Conservation (phyloP, 1,140 invertebrate species). For the Holcopasites calliopsidis region DNA sequence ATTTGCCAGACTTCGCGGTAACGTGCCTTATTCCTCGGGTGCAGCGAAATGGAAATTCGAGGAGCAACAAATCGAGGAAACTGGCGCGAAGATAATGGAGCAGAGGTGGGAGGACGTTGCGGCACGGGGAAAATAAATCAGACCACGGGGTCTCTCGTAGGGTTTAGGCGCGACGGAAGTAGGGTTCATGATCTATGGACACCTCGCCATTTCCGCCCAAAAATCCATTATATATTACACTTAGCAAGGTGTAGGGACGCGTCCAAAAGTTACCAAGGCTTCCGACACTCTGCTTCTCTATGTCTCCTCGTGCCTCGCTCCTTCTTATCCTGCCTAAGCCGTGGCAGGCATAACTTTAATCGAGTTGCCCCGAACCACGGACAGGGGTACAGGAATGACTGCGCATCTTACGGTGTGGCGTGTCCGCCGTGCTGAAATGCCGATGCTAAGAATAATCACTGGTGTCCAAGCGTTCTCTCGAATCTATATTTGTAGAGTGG, state of each 20-base stretch:
- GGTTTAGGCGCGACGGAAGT: conserved; percentile 72
- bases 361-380: conserved; percentile 61
- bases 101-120: conserved; percentile 55
- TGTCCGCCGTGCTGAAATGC: too few relatives aligned
- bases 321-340: conserved; percentile 38
- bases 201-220: conserved; percentile 72
- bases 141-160: conserved; percentile 59
- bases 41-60: conserved; percentile 60
- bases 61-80: conserved; percentile 65
- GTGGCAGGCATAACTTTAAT: conserved; percentile 68
- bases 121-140: conserved; percentile 74
- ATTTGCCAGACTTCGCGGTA: conserved; percentile 13
- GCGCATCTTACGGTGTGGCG: too few relatives aligned
- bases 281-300: background rate
- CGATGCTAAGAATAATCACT: too few relatives aligned
- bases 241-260: conserved; percentile 60
- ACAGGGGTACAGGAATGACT: conserved; percentile 48
- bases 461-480: too few relatives aligned
- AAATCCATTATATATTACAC: conserved; percentile 77
- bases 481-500: too few relatives aligned
- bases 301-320: background rate
- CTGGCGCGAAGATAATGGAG: conserved; percentile 71
- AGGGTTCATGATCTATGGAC: conserved; percentile 75
- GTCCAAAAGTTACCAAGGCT: conserved; percentile 60
- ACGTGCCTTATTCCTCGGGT: conserved; percentile 28